Evolutionary conservation across 2,888 invertebrate species (phyloP), one percentile per base, ranked within the genome.

Genomic region (Zygogramma bicolorata): DNA sequence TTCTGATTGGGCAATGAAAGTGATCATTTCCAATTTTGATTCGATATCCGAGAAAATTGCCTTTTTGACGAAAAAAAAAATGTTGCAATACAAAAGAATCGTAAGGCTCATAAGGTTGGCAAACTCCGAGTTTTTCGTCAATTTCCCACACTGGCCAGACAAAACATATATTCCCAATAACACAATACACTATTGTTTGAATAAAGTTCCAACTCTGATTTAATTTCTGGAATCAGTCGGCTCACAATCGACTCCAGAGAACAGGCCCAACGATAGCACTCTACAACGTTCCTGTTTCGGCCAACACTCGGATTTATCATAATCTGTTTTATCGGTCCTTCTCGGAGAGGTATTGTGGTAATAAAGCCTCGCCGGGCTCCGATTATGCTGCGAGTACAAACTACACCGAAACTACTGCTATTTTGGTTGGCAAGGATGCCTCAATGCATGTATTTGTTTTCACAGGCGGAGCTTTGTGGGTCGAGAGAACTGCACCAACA

Each of bases 271-370:
- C 4, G 27, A 53, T 53, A 53, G 27, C 18, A 53, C 53, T 27
- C 25, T 27, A 65, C 59, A 65, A 59, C 65, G 59, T 34, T 70
- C 34, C 34, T 42, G 59, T 58, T 57, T 42, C 57, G 70, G 42
- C 70, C 70, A 31, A 13, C 18, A 40, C 25, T 59, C n/a, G 65
- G 59, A 70, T 70, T 65, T 70, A 70, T 70, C 58, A 65, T 70
- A 70, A 70, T 70, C 70, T 65, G 31, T 65, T 70, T 70, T 65
- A 65, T 70, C 70, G 53, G 38, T 10, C 38, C 27, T 49, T 53
- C 61, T 59, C 18, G 62, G 13, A 22, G 57, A 53, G 57, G 57
- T 49, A 38, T n/a, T 49, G 49, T 18, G n/a, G 59, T 29, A 22
- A 29, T 67, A 49, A 67, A 60, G 22, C 59, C 29, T 60, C 15